Evolutionary conservation across 2,797 vertebrate genomes (phyloP), one percentile per base, ranked within the genome.

Genomic region (Acanthopagrus latus): DNA sequence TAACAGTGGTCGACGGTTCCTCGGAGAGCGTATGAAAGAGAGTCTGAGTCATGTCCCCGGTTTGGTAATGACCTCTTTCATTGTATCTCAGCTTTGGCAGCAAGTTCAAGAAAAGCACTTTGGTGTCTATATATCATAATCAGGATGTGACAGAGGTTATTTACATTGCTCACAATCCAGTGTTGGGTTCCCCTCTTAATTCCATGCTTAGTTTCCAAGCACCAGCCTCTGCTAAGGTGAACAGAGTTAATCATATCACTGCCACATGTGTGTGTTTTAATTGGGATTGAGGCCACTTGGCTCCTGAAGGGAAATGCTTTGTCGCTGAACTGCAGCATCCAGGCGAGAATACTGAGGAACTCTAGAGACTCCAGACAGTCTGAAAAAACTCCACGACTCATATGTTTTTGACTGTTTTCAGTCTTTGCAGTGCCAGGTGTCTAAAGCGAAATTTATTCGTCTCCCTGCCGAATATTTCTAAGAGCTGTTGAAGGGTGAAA

Each of bases 71-170:
- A 90, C 52, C 82, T 46, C 56, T 82, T 84, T 88, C 83, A 86
- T 81, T 86, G 71, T 79, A 64, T 76, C 71, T 78, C 59, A 62
- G 69, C 64, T 86, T 84, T 92, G 90, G 88, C 89, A 87, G 87
- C 29, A 55, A 23, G 76, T 83, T 85, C 71, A 73, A 89, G 74
- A 76, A 48, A 76, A 81, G 60, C 69, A 52, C 85, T 87, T 88
- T 83, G 78, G 44, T 81, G 66, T 68, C 76, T 84, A 92, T 91
- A 84, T 66, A 90, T 93, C 92, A 93, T 89, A 91, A 94, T 94
- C 92, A 92, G 87, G 86, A 91, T 76, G 83, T 89, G 86, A 83
- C 85, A 84, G 78, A 76, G 62, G 71, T 86, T 91, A 88, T 92
- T 93, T 91, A 83, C 85, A 90, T 88, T 90, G 81, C 82, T 90